Evolutionary conservation across 2,888 invertebrate genomes (phyloP).

Genomic region (Marasmarcha lunaedactyla): DNA sequence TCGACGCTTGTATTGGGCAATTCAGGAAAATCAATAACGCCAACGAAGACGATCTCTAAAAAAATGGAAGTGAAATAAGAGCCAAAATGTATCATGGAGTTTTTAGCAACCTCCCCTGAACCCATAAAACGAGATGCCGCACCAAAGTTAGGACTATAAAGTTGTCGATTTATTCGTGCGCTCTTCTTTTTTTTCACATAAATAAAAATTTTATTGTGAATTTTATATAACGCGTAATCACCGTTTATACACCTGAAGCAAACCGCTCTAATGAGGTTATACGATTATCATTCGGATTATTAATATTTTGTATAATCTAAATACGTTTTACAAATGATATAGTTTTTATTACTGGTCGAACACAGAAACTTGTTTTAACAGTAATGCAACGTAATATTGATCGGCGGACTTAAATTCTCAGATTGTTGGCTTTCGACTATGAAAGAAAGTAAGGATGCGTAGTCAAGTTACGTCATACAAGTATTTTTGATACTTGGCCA

Average conservation of each 20-base stretch:
- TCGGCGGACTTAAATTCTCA: constrained; percentile 46
- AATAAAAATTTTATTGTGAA: constrained; percentile 53
- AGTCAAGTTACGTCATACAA: constrained; percentile 21
- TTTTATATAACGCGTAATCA: constrained; percentile 45
- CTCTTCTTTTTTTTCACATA: constrained; percentile 56
- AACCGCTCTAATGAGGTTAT: background rate
- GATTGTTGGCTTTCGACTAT: constrained; percentile 48
- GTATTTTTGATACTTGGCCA: constrained; percentile 33
- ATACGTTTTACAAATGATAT: too few relatives aligned
- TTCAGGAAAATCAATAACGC: too few relatives aligned
- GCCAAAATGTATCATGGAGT: too few relatives aligned
- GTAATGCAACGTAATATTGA: constrained; percentile 9
- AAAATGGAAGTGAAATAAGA: too few relatives aligned
- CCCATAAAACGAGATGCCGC: constrained; percentile 43
- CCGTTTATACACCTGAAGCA: constrained; percentile 30
- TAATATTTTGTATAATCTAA: too few relatives aligned
- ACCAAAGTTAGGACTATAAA: constrained; percentile 44
- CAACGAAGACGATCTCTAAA: too few relatives aligned
- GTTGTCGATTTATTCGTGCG: constrained; percentile 64
- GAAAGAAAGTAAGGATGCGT: constrained; percentile 30
- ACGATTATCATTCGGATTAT: too few relatives aligned
- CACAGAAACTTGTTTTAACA: too few relatives aligned
- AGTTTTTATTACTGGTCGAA: too few relatives aligned
- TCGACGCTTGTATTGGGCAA: too few relatives aligned
- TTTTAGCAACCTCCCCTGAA: too few relatives aligned